These are phyloP conservation scores for Neoniphon sammara DNA, from an alignment of 2,797 vertebrate genomes.

Conservation along the genomic window DNA sequence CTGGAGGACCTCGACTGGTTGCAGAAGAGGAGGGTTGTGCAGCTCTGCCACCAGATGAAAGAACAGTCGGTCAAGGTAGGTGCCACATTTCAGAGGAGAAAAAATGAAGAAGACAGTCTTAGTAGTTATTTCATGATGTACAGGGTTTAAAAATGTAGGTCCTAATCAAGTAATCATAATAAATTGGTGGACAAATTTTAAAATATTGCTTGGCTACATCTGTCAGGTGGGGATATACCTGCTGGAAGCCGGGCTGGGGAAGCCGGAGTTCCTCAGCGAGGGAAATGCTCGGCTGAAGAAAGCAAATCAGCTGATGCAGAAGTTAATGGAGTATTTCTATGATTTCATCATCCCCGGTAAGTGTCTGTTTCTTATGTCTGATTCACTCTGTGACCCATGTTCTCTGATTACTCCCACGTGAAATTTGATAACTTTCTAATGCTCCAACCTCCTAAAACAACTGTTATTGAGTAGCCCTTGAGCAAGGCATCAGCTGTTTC, in stretches of 20 bases:
- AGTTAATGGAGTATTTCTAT: slow-evolving; percentile 93
- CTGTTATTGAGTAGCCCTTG: too few species aligned
- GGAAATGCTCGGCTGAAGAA: slow-evolving; percentile 92
- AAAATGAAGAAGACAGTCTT: neutral
- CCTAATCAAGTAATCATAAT: too few species aligned
- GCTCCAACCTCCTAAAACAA: too few species aligned
- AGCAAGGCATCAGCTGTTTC: too few species aligned
- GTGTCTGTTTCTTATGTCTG: neutral
- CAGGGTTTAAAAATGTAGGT: neutral
- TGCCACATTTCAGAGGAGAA: neutral
- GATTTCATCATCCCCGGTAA: slow-evolving; percentile 93
- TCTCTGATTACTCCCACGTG: neutral
- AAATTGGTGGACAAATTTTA: neutral
- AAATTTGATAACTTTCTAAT: too few species aligned
- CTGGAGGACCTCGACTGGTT: slow-evolving; percentile 94
- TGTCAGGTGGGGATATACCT: slow-evolving; percentile 92
- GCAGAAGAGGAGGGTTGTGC: slow-evolving; percentile 91
- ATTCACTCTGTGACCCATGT: neutral
- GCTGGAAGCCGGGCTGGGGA: slow-evolving; percentile 89
- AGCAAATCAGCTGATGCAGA: slow-evolving; percentile 92
- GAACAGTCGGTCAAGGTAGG: slow-evolving; percentile 87
- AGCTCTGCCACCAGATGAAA: slow-evolving; percentile 85
- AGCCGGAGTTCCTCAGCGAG: slow-evolving; percentile 92
- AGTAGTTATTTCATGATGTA: too few species aligned
- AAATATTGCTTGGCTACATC: slow-evolving; percentile 11